A percentile compares a stretch with the other conserved stretches of the same genome.
These are phyloP conservation scores for Leucophenga varia DNA, from an alignment of 1,140 invertebrate species.

Conservation along the genomic window DNA sequence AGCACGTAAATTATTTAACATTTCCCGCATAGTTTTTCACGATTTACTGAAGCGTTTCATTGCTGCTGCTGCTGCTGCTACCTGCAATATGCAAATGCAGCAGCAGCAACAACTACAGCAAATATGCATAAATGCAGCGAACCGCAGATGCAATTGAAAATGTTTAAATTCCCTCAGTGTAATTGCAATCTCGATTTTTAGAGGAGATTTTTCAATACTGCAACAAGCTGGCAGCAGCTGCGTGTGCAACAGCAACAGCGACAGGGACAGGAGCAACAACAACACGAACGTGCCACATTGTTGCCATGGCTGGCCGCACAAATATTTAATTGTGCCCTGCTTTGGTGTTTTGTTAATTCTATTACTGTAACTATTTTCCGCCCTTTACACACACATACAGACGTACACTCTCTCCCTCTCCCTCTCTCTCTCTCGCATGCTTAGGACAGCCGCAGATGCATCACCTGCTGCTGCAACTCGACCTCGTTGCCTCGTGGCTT, in stretches of 20 bases:
- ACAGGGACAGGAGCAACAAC: slow-evolving; percentile 4
- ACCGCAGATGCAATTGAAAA: slow-evolving; percentile 23
- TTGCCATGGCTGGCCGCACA: slow-evolving; percentile 20
- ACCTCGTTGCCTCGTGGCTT: slow-evolving; percentile 12
- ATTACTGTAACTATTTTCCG: slow-evolving; percentile 32
- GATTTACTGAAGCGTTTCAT: slow-evolving; percentile 17
- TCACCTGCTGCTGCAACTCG: slow-evolving; percentile 28
- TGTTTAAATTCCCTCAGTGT: slow-evolving; percentile 12
- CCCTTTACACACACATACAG: slow-evolving; percentile 11
- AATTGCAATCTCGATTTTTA: slow-evolving; percentile 3
- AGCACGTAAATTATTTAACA: too few relatives aligned
- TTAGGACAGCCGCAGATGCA: slow-evolving; percentile 19
- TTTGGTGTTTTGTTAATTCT: slow-evolving; percentile 36
- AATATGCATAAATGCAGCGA: slow-evolving; percentile 18
- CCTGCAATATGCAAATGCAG: slow-evolving; percentile 15
- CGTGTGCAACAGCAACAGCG: not conserved
- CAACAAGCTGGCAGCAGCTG: not conserved
- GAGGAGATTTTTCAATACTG: slow-evolving; percentile 5
- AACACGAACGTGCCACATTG: slow-evolving; percentile 9
- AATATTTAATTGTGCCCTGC: slow-evolving; percentile 36
- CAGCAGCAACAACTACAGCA: slow-evolving; percentile 7
- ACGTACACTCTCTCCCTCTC: slow-evolving; percentile 2
- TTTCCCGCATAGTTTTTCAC: too few relatives aligned
- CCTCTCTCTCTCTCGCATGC: not conserved
- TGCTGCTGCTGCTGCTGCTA: not conserved